phyloP scores from a whole-genome alignment of 2,797 vertebrate species.

The Lepus townsendii region DNA sequence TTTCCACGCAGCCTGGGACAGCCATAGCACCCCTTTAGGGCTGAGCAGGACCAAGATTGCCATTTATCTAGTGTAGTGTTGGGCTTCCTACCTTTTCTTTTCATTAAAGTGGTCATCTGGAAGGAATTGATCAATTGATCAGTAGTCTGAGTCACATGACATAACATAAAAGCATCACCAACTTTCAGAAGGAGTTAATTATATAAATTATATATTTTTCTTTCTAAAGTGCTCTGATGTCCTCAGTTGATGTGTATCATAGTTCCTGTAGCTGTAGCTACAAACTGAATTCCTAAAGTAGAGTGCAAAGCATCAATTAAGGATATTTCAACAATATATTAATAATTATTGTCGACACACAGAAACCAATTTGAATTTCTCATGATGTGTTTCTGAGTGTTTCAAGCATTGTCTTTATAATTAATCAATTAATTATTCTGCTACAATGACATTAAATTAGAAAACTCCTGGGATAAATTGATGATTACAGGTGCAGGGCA shows the following conservation, averaged over 20 bases:
- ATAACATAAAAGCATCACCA: constrained; percentile 10
- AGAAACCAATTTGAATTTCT: constrained; percentile 6
- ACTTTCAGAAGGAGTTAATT: background rate
- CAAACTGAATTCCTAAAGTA: background rate
- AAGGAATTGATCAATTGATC: background rate
- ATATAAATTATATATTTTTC: background rate
- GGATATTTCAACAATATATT: constrained; percentile 19
- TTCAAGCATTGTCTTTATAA: background rate
- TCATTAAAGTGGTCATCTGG: background rate
- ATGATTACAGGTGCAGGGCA: background rate
- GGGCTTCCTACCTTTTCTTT: background rate
- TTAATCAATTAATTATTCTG: background rate
- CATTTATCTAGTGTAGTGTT: background rate
- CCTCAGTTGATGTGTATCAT: background rate
- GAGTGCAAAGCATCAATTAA: background rate
- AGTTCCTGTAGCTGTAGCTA: background rate
- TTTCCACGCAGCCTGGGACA: background rate
- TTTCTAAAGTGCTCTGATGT: background rate
- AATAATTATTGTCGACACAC: constrained; percentile 6
- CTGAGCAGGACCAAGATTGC: background rate
- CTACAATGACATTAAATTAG: background rate
- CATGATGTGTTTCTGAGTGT: background rate
- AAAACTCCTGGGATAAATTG: background rate
- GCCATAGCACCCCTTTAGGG: background rate
- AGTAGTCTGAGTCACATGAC: background rate